Evolutionary conservation across 1,140 invertebrate genomes (phyloP).

Genomic region (Zaprionus taronus): DNA sequence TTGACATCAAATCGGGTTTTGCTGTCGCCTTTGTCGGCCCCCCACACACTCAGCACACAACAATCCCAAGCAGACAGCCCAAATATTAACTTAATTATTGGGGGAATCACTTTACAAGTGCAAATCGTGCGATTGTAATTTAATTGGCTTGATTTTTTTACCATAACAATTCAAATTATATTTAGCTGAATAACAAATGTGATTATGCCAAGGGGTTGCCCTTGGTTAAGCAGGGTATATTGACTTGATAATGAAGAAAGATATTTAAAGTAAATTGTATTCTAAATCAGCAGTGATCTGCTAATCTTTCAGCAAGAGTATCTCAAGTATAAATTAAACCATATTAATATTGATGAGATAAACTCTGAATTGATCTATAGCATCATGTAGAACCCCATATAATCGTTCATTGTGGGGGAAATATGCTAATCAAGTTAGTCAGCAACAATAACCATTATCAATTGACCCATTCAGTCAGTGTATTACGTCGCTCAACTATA

Average conservation of each 20-base stretch:
- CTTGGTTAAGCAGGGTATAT: background rate
- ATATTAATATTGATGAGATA: no score
- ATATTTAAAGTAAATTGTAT: no score
- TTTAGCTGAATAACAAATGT: slow-evolving; percentile 58
- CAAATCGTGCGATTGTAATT: slow-evolving; percentile 50
- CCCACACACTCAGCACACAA: background rate
- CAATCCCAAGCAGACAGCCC: background rate
- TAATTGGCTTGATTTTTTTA: slow-evolving; percentile 62
- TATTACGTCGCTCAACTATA: background rate
- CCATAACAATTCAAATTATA: slow-evolving; percentile 61
- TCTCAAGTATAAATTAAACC: no score
- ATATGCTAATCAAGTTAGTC: background rate
- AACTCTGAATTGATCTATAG: background rate
- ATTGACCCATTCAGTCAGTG: background rate
- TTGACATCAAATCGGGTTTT: background rate
- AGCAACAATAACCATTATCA: background rate
- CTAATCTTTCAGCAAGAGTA: no score
- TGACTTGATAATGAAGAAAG: background rate
- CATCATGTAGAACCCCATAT: background rate
- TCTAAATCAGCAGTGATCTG: no score
- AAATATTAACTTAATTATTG: slow-evolving; percentile 58
- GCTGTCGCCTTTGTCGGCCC: background rate
- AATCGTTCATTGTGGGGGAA: background rate
- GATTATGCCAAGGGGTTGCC: slow-evolving; percentile 4
- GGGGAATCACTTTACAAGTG: slow-evolving; percentile 31